Base-by-base conservation (phyloP, 1,140 invertebrate genomes). In the Drosophila kikkawai region DNA sequence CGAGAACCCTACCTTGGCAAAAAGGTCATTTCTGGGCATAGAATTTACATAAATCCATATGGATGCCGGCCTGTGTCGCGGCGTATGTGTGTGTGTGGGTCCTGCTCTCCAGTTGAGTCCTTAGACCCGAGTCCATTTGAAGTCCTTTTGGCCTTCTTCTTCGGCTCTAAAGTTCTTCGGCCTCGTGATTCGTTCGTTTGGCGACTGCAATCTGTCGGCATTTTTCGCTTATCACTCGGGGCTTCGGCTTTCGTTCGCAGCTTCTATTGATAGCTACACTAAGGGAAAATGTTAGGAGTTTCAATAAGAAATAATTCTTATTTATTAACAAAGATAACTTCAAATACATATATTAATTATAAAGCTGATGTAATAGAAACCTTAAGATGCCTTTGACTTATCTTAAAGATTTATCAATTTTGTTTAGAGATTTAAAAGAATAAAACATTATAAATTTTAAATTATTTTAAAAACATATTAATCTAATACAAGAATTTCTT, bases 21-120 rank as follows among this genome's bases (percentile, higher is more conserved):
- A 90, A 90, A 90, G 85, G 85, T 90, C 85, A 90, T 91, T 90
- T 90, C 84, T 85, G 82, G 85, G 86, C 86, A 90, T 90, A 82
- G 86, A 90, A 91, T 91, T 91, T 91, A 91, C 90, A 91, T 91
- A 91, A 91, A 91, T 91, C 90, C 90, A 91, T 91, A 91, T 91
- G 90, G 80, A 91, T 91, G 87, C 69, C 50, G 47, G 26, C 34
- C 55, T 56, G 17, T 37, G 50, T 53, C n/a, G 50, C 29, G 3
- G 3, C n/a, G 12, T 19, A 36, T 44, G 29, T 63, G 32, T 59
- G 32, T 59, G 74, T 61, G 74, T 50, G 69, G 37, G 45, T 60
- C 36, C 53, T 39, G 36, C 53, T 56, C 45, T 82, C 29, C 63
- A 58, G 47, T 69, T 36, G 26, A 57, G 65, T 44, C 32, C 50